Evolutionary conservation across 1,140 invertebrate species (phyloP).

Genomic region (Psix sp.): DNA sequence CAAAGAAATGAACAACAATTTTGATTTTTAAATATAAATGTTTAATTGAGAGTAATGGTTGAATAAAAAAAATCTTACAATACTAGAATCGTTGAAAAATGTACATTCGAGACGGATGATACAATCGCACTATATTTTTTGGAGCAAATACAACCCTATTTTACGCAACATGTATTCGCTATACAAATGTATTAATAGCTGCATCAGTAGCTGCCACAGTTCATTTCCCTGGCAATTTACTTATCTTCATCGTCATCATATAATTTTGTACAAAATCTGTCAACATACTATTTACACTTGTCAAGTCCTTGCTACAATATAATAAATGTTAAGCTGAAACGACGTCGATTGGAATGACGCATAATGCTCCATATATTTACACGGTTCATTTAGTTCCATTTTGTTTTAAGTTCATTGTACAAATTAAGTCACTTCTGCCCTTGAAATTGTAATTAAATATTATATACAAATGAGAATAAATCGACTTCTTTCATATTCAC

Average conservation of each 20-base stretch:
- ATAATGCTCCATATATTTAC: slow-evolving; percentile 55
- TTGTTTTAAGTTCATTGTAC: slow-evolving; percentile 59
- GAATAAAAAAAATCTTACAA: slow-evolving; percentile 47
- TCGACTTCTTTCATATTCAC: slow-evolving; percentile 66
- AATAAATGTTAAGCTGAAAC: slow-evolving; percentile 37
- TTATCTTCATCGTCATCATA: slow-evolving; percentile 10
- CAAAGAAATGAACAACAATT: slow-evolving; percentile 25
- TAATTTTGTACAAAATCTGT: slow-evolving; percentile 59
- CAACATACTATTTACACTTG: slow-evolving; percentile 53
- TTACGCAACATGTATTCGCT: slow-evolving; percentile 20
- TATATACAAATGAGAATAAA: slow-evolving; percentile 76
- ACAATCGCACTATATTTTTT: slow-evolving; percentile 26
- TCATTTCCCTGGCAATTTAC: not conserved
- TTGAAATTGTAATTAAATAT: slow-evolving; percentile 75
- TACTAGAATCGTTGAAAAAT: slow-evolving; percentile 22
- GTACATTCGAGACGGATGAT: slow-evolving; percentile 42
- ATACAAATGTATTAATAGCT: slow-evolving; percentile 12
- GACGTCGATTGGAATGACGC: slow-evolving; percentile 40
- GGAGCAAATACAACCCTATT: slow-evolving; percentile 44
- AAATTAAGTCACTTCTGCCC: slow-evolving; percentile 76
- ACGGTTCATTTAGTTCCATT: slow-evolving; percentile 39
- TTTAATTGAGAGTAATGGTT: slow-evolving; percentile 42
- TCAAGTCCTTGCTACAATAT: slow-evolving; percentile 19
- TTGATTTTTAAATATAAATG: slow-evolving; percentile 55
- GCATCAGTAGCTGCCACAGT: not conserved